Evolutionary conservation across 2,113 vertebrate species (phyloP).

Genomic region (Zosterops lateralis): DNA sequence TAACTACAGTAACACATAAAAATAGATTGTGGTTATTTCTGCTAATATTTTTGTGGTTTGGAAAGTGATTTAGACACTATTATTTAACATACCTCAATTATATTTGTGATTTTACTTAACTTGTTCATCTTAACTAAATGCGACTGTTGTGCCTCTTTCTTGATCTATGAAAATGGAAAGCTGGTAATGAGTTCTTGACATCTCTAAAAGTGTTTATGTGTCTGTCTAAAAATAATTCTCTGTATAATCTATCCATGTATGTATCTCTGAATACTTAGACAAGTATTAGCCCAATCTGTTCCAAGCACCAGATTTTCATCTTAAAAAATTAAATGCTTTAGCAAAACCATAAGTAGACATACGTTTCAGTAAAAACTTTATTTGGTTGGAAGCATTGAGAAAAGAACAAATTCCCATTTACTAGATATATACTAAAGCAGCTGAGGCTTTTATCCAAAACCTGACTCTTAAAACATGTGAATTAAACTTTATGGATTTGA

Average conservation of each 20-base stretch:
- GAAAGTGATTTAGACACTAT: background rate
- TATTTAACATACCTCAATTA: background rate
- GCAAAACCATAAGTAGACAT: background rate
- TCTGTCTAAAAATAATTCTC: background rate
- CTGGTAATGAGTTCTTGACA: background rate
- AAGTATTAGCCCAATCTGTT: background rate
- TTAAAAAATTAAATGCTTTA: background rate
- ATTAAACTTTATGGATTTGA: slow-evolving; percentile 16
- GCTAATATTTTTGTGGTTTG: background rate
- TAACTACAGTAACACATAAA: background rate
- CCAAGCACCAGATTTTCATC: background rate
- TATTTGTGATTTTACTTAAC: background rate
- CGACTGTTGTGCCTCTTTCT: background rate
- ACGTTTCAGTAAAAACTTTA: background rate
- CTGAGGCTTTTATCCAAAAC: slow-evolving; percentile 6
- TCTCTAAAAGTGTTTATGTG: background rate
- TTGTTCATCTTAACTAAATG: background rate
- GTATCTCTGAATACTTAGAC: background rate
- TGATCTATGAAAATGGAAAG: background rate
- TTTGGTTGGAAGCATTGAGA: background rate
- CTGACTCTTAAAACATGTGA: background rate
- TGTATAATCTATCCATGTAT: background rate
- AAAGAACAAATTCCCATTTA: background rate
- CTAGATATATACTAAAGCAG: background rate
- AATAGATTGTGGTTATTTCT: background rate